phyloP scores from a whole-genome alignment of 2,888 invertebrate species.

The Muschampia plurimacula region DNA sequence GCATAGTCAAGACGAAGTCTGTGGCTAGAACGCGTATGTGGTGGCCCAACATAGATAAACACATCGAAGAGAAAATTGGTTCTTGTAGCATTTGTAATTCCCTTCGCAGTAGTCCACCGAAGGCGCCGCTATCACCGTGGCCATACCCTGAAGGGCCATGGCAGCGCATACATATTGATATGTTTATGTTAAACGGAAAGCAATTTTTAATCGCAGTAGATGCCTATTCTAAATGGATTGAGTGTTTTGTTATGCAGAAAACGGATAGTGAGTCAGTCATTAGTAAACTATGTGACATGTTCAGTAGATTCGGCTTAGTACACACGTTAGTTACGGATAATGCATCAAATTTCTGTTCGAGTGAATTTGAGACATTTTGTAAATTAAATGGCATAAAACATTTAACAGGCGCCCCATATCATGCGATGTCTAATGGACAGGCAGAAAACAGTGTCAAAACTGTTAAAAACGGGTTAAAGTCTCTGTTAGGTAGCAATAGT shows the following conservation, averaged over 20 bases:
- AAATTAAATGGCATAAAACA: slow-evolving; percentile 6
- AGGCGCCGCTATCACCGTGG: slow-evolving; percentile 4
- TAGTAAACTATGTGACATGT: neutral
- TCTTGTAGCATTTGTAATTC: neutral
- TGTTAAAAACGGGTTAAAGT: neutral
- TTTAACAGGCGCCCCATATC: neutral
- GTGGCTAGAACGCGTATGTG: neutral
- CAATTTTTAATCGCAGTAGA: slow-evolving; percentile 13
- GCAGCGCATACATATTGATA: slow-evolving; percentile 4
- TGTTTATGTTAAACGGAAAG: neutral
- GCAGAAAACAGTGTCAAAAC: slow-evolving; percentile 5
- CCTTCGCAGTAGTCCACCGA: neutral
- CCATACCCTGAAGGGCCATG: neutral
- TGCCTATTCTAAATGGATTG: slow-evolving; percentile 3
- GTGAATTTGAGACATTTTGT: slow-evolving; percentile 7
- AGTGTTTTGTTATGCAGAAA: slow-evolving; percentile 8
- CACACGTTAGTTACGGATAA: slow-evolving; percentile 4
- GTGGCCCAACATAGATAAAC: neutral
- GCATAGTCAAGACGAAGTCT: neutral
- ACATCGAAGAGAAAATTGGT: neutral
- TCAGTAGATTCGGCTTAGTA: slow-evolving; percentile 10
- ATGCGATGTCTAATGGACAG: slow-evolving; percentile 1
- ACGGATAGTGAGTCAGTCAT: slow-evolving; percentile 7
- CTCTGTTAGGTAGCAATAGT: neutral
- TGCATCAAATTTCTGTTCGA: slow-evolving; percentile 6